These are phyloP conservation scores for Drosophila demipolita DNA, from an alignment of 2,888 invertebrate genomes.

Conservation along the genomic window DNA sequence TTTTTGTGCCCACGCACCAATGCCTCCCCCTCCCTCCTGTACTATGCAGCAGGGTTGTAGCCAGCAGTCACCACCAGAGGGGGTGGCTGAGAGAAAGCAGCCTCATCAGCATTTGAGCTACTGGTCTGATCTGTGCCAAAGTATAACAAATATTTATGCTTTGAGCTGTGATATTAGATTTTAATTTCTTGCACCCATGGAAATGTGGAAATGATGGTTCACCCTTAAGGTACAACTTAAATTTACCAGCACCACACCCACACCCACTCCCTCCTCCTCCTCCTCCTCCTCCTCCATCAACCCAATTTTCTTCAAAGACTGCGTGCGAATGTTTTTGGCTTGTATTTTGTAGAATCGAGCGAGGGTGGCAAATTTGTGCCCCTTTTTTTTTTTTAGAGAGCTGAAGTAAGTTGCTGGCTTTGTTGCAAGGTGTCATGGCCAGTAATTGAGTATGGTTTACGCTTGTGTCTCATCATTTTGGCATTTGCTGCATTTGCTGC, in stretches of 20 bases:
- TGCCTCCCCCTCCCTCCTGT: neutral
- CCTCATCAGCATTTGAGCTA: conserved; percentile 58
- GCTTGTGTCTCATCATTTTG: conserved; percentile 69
- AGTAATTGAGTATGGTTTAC: conserved; percentile 75
- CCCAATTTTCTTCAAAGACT: neutral
- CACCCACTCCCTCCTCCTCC: neutral
- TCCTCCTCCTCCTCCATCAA: neutral
- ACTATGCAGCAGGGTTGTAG: conserved; percentile 50
- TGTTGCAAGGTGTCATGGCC: conserved; percentile 75
- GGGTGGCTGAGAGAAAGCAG: conserved; percentile 23
- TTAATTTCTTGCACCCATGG: conserved; percentile 79
- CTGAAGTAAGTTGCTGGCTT: conserved; percentile 21
- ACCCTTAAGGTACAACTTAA: conserved; percentile 46
- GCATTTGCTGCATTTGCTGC: conserved; percentile 65
- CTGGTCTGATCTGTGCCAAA: conserved; percentile 59
- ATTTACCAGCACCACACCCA: neutral
- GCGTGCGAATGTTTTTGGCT: conserved; percentile 73
- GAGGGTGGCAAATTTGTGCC: conserved; percentile 40
- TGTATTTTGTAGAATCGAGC: conserved; percentile 59
- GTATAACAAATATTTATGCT: conserved; percentile 79
- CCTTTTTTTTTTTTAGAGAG: neutral
- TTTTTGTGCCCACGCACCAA: conserved; percentile 55
- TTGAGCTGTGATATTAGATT: conserved; percentile 79
- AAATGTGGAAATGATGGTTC: conserved; percentile 57
- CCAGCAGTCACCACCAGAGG: conserved; percentile 1